These are phyloP conservation scores for Melanotaenia maccullochi DNA, from an alignment of 2,797 vertebrate species.

Conservation along the genomic window DNA sequence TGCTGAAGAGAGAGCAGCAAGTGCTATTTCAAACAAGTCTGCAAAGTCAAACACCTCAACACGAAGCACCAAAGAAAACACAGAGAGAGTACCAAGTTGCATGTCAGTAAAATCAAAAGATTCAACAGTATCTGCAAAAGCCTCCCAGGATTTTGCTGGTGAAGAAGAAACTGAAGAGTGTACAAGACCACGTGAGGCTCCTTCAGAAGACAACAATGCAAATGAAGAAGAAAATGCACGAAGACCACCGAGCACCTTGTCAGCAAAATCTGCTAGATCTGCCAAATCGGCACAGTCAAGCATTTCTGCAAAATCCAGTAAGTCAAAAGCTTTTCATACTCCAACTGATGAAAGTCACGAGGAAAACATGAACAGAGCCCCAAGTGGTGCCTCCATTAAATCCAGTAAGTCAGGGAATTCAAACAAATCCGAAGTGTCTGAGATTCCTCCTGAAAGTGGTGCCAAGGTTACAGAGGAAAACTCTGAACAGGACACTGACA, in stretches of 20 bases:
- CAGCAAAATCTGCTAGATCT: slow-evolving; percentile 59
- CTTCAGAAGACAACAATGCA: slow-evolving; percentile 14
- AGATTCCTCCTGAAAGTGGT: slow-evolving; percentile 14
- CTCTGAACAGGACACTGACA: slow-evolving; percentile 31
- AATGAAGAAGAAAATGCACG: slow-evolving; percentile 26
- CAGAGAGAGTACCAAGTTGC: not conserved
- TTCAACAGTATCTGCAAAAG: not conserved
- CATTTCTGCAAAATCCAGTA: slow-evolving; percentile 41
- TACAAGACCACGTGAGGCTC: slow-evolving; percentile 8
- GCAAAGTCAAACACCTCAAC: slow-evolving; percentile 35
- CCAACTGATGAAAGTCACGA: slow-evolving; percentile 19
- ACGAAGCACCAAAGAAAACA: not conserved
- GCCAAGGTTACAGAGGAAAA: slow-evolving; percentile 9
- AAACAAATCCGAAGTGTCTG: slow-evolving; percentile 42
- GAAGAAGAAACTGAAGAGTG: slow-evolving; percentile 31
- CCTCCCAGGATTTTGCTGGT: slow-evolving; percentile 29
- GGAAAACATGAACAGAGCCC: slow-evolving; percentile 28
- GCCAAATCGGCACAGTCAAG: slow-evolving; percentile 57
- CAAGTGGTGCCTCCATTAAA: slow-evolving; percentile 56
- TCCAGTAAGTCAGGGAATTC: slow-evolving; percentile 64
- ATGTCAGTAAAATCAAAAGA: not conserved
- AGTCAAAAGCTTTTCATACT: slow-evolving; percentile 26
- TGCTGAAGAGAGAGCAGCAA: slow-evolving; percentile 29
- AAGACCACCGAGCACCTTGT: slow-evolving; percentile 59
- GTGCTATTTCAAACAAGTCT: slow-evolving; percentile 39